Evolutionary conservation across 2,888 invertebrate genomes (phyloP), one percentile per base, ranked within the genome.

Genomic region (Limnephilus marmoratus): DNA sequence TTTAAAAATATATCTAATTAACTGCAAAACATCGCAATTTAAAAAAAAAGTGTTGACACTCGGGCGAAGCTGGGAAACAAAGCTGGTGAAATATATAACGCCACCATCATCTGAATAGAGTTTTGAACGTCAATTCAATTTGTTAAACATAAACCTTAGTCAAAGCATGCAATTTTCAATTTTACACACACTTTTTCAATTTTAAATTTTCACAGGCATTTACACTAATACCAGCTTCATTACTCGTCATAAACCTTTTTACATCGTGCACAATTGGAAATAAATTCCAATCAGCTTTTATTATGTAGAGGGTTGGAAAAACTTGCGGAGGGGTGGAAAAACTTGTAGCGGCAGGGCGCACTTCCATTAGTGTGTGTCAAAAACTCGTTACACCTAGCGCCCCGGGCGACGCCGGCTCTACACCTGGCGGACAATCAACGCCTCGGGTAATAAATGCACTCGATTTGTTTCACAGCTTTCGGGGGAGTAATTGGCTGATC

Each of bases 221-320:
- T 68, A 11, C 68, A n/a, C 24, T 24, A 68, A 24, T 24, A 68
- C 24, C 2, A n/a, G 53, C 13, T n/a, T 68, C 85, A 68, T 68
- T 68, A 81, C 87, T 45, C 37, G 9, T 29, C 82, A 80, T 45
- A 90, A 82, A 34, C 49, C 34, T 34, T 90, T 90, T 80, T 89
- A 53, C 41, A 80, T 90, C 31, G 49, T 91, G 34, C 85, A 90
- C 90, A 93, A 93, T 93, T 93, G 93, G 89, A 93, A 93, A 93
- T 93, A 93, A 93, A 93, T 93, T 93, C 91, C 91, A 91, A 93
- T 93, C 90, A 90, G 49, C 93, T 90, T 90, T 88, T 90, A 88
- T 93, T 91, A 93, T 85, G 86, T 68, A 68, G 24, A 68, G 49
- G 53, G 82, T 18, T n/a, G 68, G 68, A n/a, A 68, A 68, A 68